A percentile compares a stretch with the other conserved stretches of the same genome.
These are phyloP conservation scores for Sphecodes monilicornis DNA, from an alignment of 2,888 invertebrate genomes.

Conservation along the genomic window DNA sequence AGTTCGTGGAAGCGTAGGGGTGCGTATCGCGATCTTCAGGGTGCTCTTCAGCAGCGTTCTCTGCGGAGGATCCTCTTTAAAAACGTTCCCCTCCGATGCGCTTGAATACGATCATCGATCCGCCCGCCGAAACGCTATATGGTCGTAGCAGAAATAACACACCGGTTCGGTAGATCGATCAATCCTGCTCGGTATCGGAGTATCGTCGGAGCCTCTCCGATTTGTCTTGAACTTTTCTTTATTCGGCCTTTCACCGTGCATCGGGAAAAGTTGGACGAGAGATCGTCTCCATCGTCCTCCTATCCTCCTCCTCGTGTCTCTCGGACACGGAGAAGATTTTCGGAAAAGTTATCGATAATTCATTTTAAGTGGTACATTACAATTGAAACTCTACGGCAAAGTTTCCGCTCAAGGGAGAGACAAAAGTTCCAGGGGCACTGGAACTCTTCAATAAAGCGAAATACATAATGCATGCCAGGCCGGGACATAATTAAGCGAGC, in stretches of 20 bases:
- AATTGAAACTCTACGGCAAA: slow-evolving; percentile 50
- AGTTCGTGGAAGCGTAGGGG: slow-evolving; percentile 13
- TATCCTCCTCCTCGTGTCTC: not conserved
- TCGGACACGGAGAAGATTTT: slow-evolving; percentile 28
- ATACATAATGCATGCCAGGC: slow-evolving; percentile 60
- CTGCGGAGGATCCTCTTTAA: slow-evolving; percentile 21
- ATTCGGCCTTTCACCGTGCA: not conserved
- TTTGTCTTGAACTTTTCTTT: slow-evolving; percentile 26
- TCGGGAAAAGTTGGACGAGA: slow-evolving; percentile 32
- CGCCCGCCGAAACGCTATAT: slow-evolving; percentile 22
- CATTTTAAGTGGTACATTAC: slow-evolving; percentile 51
- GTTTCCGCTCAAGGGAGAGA: slow-evolving; percentile 42
- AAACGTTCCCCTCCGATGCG: slow-evolving; percentile 30
- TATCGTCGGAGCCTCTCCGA: slow-evolving; percentile 8
- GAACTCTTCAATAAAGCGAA: slow-evolving; percentile 50
- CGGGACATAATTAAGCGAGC: slow-evolving; percentile 52
- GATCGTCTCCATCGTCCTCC: slow-evolving; percentile 9
- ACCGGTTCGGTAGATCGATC: slow-evolving; percentile 15
- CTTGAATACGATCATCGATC: slow-evolving; percentile 43
- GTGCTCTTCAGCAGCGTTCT: not conserved
- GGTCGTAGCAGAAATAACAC: slow-evolving; percentile 35
- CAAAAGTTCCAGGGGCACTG: slow-evolving; percentile 47
- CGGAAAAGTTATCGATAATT: slow-evolving; percentile 53
- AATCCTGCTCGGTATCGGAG: not conserved
- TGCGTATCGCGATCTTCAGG: slow-evolving; percentile 10